phyloP scores from a whole-genome alignment of 1,140 invertebrate species.

The Trinorchestia longiramus region DNA sequence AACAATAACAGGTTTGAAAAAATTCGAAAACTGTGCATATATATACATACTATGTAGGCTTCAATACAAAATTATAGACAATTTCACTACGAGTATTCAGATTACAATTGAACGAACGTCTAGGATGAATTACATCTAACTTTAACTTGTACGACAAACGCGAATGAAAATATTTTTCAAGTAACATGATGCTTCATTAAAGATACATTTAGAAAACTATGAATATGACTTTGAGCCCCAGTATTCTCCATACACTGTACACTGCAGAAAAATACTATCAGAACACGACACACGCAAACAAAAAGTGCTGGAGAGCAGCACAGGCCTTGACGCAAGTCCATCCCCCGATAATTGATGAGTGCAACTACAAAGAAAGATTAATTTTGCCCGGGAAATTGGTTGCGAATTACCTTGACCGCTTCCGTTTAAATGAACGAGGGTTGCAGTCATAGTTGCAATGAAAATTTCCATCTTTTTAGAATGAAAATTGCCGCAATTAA shows the following conservation, averaged over 20 bases:
- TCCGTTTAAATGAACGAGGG: conserved; percentile 21
- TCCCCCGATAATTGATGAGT: conserved; percentile 36
- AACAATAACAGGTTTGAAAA: too few relatives aligned
- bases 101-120: not conserved
- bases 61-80: too few relatives aligned
- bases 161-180: not conserved
- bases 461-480: not conserved
- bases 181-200: not conserved
- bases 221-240: too few relatives aligned
- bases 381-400: conserved; percentile 35
- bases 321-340: not conserved
- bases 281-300: not conserved
- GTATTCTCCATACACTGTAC: not conserved
- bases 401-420: conserved; percentile 28
- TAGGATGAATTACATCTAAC: not conserved
- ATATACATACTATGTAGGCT: too few relatives aligned
- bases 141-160: not conserved
- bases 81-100: not conserved
- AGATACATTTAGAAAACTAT: not conserved
- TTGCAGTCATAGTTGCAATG: not conserved
- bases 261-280: not conserved
- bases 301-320: not conserved
- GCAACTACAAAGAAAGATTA: conserved; percentile 52
- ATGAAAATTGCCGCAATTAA: not conserved
- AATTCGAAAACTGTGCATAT: too few relatives aligned